phyloP scores from a whole-genome alignment of 2,888 invertebrate species.

The Schrankia costaestrigalis region DNA sequence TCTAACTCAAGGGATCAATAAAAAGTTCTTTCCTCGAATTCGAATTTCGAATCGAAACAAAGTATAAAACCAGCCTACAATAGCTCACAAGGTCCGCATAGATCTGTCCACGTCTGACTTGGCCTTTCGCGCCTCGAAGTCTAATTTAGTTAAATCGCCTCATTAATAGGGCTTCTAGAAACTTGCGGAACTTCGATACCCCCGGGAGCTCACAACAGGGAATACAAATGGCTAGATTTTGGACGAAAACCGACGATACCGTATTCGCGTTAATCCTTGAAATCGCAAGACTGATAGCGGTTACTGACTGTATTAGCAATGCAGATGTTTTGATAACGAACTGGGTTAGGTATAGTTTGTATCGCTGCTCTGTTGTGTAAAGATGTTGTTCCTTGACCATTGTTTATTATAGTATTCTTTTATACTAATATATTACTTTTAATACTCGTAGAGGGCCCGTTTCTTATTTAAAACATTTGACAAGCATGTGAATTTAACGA shows the following conservation, averaged over 20 bases:
- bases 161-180: conserved; percentile 67
- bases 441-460: too few species aligned
- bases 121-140: conserved; percentile 62
- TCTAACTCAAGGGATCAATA: too few species aligned
- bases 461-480: too few species aligned
- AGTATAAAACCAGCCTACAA: too few species aligned
- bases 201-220: conserved; percentile 45
- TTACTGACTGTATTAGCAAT: conserved; percentile 19
- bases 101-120: conserved; percentile 38
- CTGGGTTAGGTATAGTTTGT: too few species aligned
- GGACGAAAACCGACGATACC: conserved; percentile 27
- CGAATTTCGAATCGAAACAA: too few species aligned
- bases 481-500: too few species aligned
- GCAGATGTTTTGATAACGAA: conserved; percentile 19
- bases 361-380: too few species aligned
- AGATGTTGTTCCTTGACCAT: too few species aligned
- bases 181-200: conserved; percentile 60
- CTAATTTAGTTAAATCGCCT: conserved; percentile 71
- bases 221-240: conserved; percentile 62
- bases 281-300: conserved; percentile 23
- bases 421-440: too few species aligned
- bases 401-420: too few species aligned
- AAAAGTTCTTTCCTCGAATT: too few species aligned
- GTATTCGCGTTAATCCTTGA: conserved; percentile 34
- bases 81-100: conserved; percentile 14